Percentiles rank a stretch among this genome's conserved stretches.
Evolutionary conservation across 2,113 vertebrate genomes (phyloP).

Genomic region (Gobiocypris rarus): DNA sequence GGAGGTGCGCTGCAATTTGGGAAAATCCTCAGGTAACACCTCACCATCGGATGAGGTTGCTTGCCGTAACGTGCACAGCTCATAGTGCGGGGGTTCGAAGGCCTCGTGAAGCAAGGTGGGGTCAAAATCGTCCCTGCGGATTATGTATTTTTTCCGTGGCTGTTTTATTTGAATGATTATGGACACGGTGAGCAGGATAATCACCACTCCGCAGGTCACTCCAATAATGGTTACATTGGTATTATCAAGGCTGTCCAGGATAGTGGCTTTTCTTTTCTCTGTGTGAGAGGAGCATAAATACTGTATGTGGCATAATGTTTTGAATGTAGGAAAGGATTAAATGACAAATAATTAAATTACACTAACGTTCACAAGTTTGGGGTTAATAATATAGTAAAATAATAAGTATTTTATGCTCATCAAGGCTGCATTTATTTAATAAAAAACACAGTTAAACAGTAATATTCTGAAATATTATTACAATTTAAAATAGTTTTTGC

Average conservation of each 20-base stretch:
- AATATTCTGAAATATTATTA: neutral
- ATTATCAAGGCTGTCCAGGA: slow-evolving; percentile 92
- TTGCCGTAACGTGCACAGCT: slow-evolving; percentile 90
- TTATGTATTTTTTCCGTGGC: slow-evolving; percentile 96
- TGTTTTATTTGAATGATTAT: slow-evolving; percentile 96
- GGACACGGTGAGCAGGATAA: slow-evolving; percentile 91
- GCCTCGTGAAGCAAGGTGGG: slow-evolving; percentile 92
- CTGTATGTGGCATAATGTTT: neutral
- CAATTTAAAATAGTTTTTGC: too few relatives aligned
- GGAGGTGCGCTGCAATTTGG: slow-evolving; percentile 88
- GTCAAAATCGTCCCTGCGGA: slow-evolving; percentile 91
- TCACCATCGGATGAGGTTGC: slow-evolving; percentile 82
- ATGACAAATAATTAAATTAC: neutral
- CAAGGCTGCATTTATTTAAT: neutral
- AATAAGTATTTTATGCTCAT: too few relatives aligned
- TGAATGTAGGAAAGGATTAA: neutral
- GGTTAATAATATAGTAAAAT: too few relatives aligned
- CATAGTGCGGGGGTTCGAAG: slow-evolving; percentile 96
- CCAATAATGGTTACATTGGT: slow-evolving; percentile 94
- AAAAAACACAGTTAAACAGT: neutral
- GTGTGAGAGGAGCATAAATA: slow-evolving; percentile 46
- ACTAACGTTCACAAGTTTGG: neutral
- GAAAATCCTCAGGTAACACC: slow-evolving; percentile 89
- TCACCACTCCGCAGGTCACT: slow-evolving; percentile 90
- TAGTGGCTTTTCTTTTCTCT: slow-evolving; percentile 93